A percentile compares a stretch with the other conserved stretches of the same genome.
Conservation (phyloP, 2,888 invertebrate genomes). For the Druceiella hillmani region DNA sequence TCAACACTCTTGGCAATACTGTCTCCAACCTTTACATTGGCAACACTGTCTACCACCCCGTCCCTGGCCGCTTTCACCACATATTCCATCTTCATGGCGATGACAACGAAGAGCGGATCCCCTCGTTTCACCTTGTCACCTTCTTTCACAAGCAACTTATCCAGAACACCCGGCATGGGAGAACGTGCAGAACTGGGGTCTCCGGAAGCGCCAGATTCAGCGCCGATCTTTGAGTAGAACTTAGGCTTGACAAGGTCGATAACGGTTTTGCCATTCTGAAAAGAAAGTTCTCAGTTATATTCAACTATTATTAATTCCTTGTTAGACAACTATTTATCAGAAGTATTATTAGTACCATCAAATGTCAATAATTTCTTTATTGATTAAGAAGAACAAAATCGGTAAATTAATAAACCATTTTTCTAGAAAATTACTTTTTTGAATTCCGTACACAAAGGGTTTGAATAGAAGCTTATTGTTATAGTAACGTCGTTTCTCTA, state of each 20-base stretch:
- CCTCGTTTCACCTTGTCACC: conserved; percentile 83
- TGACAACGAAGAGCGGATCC: conserved; percentile 87
- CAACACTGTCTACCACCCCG: conserved; percentile 69
- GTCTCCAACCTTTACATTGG: conserved; percentile 67
- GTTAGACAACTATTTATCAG: too few species aligned
- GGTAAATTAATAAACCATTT: too few species aligned
- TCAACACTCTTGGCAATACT: conserved; percentile 73
- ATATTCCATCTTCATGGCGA: conserved; percentile 99
- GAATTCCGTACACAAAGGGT: too few species aligned
- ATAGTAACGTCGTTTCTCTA: too few species aligned
- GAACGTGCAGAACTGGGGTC: conserved; percentile 57
- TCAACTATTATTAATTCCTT: too few species aligned
- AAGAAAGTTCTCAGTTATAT: too few species aligned
- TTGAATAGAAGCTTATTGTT: too few species aligned
- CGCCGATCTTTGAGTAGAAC: conserved; percentile 43
- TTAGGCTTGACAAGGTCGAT: conserved; percentile 58
- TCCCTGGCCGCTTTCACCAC: conserved; percentile 79
- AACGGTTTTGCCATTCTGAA: conserved; percentile 62
- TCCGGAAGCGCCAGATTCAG: conserved; percentile 32
- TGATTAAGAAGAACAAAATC: too few species aligned
- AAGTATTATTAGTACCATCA: not conserved
- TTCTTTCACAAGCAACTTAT: conserved; percentile 77
- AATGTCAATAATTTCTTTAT: too few species aligned
- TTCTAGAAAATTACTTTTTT: too few species aligned
- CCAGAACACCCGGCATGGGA: conserved; percentile 95